phyloP scores from a whole-genome alignment of 2,797 vertebrate genomes.

The Otolemur crassicaudatus region DNA sequence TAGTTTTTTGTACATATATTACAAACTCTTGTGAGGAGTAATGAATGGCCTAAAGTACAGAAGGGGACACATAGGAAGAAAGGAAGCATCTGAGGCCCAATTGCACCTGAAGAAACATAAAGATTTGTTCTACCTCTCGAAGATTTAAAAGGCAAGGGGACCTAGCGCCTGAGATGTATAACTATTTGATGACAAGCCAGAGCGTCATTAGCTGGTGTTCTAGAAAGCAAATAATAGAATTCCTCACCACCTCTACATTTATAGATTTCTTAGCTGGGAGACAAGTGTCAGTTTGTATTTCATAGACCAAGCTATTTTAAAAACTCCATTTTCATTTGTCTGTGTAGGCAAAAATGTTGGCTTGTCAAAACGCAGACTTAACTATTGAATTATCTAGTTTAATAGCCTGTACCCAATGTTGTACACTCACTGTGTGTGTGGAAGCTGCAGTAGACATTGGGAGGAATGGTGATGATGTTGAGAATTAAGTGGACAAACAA shows the following conservation, averaged over 20 bases:
- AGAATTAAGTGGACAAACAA: background rate
- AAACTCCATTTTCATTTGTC: constrained; percentile 44
- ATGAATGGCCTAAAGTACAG: background rate
- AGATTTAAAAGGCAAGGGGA: background rate
- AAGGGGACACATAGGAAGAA: background rate
- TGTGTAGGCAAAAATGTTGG: background rate
- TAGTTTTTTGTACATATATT: background rate
- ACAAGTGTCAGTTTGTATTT: constrained; percentile 52
- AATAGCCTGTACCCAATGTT: background rate
- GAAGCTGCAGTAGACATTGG: background rate
- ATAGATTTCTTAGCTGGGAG: constrained; percentile 26
- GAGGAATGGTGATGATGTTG: background rate
- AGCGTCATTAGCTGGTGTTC: background rate
- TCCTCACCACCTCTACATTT: background rate
- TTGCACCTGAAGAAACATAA: background rate
- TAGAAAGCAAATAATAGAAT: background rate
- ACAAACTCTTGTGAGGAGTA: background rate
- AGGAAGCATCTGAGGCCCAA: background rate
- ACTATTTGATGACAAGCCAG: background rate
- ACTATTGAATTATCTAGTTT: background rate
- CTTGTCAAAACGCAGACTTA: background rate
- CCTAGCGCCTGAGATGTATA: background rate
- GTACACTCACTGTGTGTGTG: background rate
- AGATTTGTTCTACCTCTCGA: background rate
- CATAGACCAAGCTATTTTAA: background rate